Base-by-base conservation (phyloP, 2,888 invertebrate genomes). In the Tenthredo notha region DNA sequence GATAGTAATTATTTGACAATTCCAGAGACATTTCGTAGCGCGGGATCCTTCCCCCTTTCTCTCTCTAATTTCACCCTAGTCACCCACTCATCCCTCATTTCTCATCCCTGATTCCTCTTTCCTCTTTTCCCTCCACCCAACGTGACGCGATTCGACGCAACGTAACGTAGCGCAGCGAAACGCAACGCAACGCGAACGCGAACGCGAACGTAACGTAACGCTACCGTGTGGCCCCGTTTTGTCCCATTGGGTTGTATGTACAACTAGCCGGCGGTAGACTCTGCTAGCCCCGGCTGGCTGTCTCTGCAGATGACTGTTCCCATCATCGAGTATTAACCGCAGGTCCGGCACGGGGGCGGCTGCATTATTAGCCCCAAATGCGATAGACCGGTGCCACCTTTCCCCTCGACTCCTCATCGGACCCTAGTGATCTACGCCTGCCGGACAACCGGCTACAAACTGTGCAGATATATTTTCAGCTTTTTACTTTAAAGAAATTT, bases 241-340 rank as follows among this genome's bases (percentile, higher is more conserved):
- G 91, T 91, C 90, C 86, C 87, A 78, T 86, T 86, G 85, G 86
- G 33, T 67, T 25, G 83, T 47, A 33, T 15, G 85, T 61, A 85
- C 84, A 85, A 84, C 87, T 84, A 84, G 84, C 80, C 61, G 58
- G 37, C 61, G 70, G 40, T 65, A 67, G 80, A 58, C 80, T 80
- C 61, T 25, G 65, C 80, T 18, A 43, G 67, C 40, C 61, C 83
- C 70, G 83, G 67, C 83, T 83, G 83, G 83, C 92, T 92, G 92
- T 93, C 93, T 93, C 93, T 93, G 93, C 93, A 93, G 93, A 93
- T 93, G 93, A 93, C 93, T 92, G 93, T 93, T 93, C 93, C 93
- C 93, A 93, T 93, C 93, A 93, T 93, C 92, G 93, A 93, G 93
- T 93, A 93, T 93, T 93, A 93, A 93, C 93, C 93, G 92, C 93